These are phyloP conservation scores for Dysdera silvatica DNA, from an alignment of 1,140 invertebrate genomes.

Conservation along the genomic window DNA sequence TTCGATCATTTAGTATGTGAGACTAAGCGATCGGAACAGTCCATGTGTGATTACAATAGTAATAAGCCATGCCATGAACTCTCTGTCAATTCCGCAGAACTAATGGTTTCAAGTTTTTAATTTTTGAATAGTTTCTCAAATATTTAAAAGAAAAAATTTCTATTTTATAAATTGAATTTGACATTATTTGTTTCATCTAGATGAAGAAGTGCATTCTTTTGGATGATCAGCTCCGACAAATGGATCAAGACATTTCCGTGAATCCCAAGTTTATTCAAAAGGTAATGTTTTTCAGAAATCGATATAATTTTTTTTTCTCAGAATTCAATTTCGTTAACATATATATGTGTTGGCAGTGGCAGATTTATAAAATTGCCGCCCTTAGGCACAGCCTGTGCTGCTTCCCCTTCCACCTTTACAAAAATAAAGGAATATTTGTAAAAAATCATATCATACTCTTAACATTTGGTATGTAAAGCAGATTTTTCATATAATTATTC, in stretches of 20 bases:
- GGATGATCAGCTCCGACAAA: conserved; percentile 74
- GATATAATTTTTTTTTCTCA: neutral
- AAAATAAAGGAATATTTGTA: no score
- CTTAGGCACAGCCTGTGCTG: neutral
- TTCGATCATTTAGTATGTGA: no score
- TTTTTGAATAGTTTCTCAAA: neutral
- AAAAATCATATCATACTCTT: neutral
- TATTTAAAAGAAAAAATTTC: neutral
- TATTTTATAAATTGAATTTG: neutral
- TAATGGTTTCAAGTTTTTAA: no score
- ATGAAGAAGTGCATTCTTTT: conserved; percentile 77
- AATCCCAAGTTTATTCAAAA: conserved; percentile 79
- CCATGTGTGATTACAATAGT: no score
- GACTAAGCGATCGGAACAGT: no score
- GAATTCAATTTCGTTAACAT: neutral
- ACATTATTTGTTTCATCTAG: conserved; percentile 45
- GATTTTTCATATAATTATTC: no score
- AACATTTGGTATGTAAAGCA: neutral
- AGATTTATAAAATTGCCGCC: neutral
- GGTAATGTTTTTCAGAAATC: conserved; percentile 5
- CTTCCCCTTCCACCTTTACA: neutral
- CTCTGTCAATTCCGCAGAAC: no score
- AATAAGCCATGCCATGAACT: no score
- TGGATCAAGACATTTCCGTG: conserved; percentile 89
- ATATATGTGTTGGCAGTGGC: neutral